Conservation (phyloP, 2,888 invertebrate genomes). For the Apotomis capreana region DNA sequence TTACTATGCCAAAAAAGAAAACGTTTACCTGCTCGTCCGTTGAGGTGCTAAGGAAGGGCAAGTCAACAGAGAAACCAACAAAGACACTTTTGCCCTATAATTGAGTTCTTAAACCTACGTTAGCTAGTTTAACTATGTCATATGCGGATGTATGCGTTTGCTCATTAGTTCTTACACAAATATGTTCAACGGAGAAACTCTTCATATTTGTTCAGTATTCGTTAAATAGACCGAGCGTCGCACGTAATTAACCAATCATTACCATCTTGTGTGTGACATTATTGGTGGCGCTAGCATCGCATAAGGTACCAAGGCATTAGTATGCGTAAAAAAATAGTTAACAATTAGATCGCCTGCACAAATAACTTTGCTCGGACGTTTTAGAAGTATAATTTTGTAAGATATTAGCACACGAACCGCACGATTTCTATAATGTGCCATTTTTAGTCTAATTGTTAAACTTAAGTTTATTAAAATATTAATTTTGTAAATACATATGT, state of each 20-base stretch:
- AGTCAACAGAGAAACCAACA: too few relatives aligned
- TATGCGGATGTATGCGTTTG: conserved; percentile 48
- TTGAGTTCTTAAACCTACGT: not conserved
- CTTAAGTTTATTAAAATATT: too few relatives aligned
- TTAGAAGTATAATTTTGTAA: not conserved
- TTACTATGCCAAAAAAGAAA: too few relatives aligned
- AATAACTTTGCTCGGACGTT: not conserved
- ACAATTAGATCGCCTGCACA: not conserved
- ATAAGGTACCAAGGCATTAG: not conserved
- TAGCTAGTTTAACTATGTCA: conserved; percentile 2
- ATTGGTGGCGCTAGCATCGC: not conserved
- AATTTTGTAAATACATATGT: too few relatives aligned
- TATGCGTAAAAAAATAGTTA: not conserved
- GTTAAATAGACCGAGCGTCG: conserved; percentile 22
- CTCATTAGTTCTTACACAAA: conserved; percentile 51
- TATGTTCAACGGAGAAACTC: conserved; percentile 43
- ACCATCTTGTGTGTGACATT: not conserved
- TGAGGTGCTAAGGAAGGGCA: too few relatives aligned
- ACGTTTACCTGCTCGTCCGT: too few relatives aligned
- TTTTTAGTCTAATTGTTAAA: not conserved
- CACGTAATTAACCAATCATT: conserved; percentile 16
- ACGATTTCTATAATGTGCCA: not conserved
- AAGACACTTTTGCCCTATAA: too few relatives aligned
- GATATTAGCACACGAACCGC: not conserved
- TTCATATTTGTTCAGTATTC: conserved; percentile 43